Evolutionary conservation across 23 tunicate species (phyloP), one percentile per base, ranked within the genome.

Genomic region (Phallusia fumigata): DNA sequence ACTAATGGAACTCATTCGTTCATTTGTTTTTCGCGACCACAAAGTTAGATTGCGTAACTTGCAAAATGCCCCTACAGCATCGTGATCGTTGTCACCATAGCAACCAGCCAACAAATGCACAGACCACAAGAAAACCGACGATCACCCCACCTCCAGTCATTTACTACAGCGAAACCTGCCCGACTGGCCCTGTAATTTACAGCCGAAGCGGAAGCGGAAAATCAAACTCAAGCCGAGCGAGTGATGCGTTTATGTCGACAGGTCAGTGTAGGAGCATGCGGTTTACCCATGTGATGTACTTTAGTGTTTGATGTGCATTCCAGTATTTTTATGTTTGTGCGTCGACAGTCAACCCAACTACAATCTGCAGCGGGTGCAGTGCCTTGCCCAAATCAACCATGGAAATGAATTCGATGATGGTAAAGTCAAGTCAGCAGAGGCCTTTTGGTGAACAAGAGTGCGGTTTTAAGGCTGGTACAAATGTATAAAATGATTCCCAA

Each of bases 161-260:
- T 18, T 88, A 88, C 50, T 86, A 86, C 84, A 88, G 84, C 80
- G 93, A 88, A 35, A 87, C 79, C 21, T 88, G 93, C 69, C 93
- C 75, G 26, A 76, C 84, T 30, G 93, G 93, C 19, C 93, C 93
- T 22, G 77, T 88, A 32, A 40, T 88, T 15, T 77, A 65, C 45
- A 58, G 30, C 33, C 82, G 82, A 5, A 35, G 44, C 35, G 65
- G 64, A 18, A 58, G 64, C 47, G 76, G 77, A 13, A 64, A 65
- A 36, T 36, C 72, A 5, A 64, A 26, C 10, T 69, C 82, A 52
- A 83, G 80, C 30, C 75, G 49, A 26, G 69, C 69, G 16, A 83
- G 80, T 34, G 80, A 81, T 65, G 28, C 35, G 5, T 15, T 65
- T 0, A 26, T 69, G 30, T 10, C 85, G 3, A 69, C 85, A 32